phyloP scores from a whole-genome alignment of 35 echinoderm and acorn worm genomes.

The Ophioderma brevispina region DNA sequence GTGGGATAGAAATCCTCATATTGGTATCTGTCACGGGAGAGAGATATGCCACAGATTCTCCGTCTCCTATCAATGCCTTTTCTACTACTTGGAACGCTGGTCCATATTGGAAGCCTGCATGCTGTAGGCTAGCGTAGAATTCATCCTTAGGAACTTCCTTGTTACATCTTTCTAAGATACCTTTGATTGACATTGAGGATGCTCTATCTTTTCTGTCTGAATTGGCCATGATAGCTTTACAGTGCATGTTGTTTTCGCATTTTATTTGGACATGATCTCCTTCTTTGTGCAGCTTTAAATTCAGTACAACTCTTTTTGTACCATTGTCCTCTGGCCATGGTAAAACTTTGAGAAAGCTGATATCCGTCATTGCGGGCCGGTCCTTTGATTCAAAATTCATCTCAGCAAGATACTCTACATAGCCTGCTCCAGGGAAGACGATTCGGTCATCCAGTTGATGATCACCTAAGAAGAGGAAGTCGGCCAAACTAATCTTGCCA shows the following conservation, averaged over 20 bases:
- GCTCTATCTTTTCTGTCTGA: slow-evolving; percentile 4
- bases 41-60: slow-evolving; percentile 59
- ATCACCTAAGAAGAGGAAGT: slow-evolving; percentile 78
- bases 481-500: slow-evolving; percentile 62
- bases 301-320: slow-evolving; percentile 34
- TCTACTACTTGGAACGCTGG: slow-evolving; percentile 65
- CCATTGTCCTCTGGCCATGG: slow-evolving; percentile 60
- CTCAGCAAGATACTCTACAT: slow-evolving; percentile 66
- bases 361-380: slow-evolving; percentile 19
- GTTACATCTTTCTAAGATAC: slow-evolving; percentile 29
- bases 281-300: slow-evolving; percentile 42
- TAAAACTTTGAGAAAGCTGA: slow-evolving; percentile 33
- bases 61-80: slow-evolving; percentile 63
- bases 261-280: slow-evolving; percentile 35
- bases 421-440: slow-evolving; percentile 71
- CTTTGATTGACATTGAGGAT: slow-evolving; percentile 17
- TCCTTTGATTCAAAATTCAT: slow-evolving; percentile 7
- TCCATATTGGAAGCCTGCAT: slow-evolving; percentile 61
- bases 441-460: slow-evolving; percentile 41
- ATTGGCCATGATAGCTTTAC: background rate
- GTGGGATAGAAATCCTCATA: slow-evolving; percentile 65
- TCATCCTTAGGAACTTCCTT: slow-evolving; percentile 29
- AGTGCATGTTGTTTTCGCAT: slow-evolving; percentile 5
- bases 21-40: slow-evolving; percentile 52
- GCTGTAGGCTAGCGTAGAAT: slow-evolving; percentile 54